A percentile compares a stretch with the other conserved stretches of the same genome.
Evolutionary conservation across 23 tunicate species (phyloP).

Genomic region (Styela plicata): DNA sequence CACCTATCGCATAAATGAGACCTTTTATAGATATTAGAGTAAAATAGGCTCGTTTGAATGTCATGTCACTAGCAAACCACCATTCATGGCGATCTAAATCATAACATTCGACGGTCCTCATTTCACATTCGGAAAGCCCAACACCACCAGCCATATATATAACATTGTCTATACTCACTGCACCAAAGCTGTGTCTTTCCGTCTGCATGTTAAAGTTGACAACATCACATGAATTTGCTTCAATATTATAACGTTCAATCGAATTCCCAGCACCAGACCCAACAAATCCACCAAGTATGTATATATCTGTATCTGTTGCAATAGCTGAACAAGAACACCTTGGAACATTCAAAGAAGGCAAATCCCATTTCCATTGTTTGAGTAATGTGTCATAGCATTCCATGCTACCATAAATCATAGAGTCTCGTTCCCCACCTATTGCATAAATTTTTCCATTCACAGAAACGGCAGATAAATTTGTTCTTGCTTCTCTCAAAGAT

Average conservation of each 20-base stretch:
- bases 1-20: constrained; percentile 17
- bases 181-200: constrained; percentile 34
- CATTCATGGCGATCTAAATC: constrained; percentile 24
- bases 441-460: constrained; percentile 32
- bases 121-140: constrained; percentile 7
- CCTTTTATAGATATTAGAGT: not conserved
- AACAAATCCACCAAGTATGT: constrained; percentile 11
- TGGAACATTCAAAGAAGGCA: constrained; percentile 8
- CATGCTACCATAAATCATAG: constrained; percentile 29
- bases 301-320: not conserved
- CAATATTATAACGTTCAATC: constrained; percentile 16
- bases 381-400: constrained; percentile 23
- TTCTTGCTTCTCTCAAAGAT: constrained; percentile 1
- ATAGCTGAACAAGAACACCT: constrained; percentile 12
- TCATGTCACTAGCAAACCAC: constrained; percentile 25
- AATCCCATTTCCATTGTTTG: constrained; percentile 22
- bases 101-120: constrained; percentile 16
- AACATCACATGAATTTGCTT: constrained; percentile 9
- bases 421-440: constrained; percentile 30
- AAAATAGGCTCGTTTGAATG: constrained; percentile 12
- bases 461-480: not conserved
- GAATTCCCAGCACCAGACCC: constrained; percentile 25
- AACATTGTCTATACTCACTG: constrained; percentile 8
- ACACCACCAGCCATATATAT: constrained; percentile 31
- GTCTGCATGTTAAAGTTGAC: constrained; percentile 22